Evolutionary conservation across 2,888 invertebrate species (phyloP).

Genomic region (Zaprionus bogoriensis): DNA sequence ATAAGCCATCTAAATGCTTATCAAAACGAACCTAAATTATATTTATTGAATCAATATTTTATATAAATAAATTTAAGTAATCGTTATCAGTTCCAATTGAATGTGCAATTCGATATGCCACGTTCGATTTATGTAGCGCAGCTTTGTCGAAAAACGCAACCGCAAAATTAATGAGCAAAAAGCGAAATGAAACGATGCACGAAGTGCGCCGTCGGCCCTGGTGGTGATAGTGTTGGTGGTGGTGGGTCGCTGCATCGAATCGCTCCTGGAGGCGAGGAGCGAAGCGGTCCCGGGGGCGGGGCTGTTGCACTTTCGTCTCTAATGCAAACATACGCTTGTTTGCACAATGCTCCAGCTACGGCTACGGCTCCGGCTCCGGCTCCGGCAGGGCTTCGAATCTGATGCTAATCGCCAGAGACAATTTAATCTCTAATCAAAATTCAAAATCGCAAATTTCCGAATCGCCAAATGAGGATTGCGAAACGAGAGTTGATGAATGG

Average conservation of each 20-base stretch:
- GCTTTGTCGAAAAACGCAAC: slow-evolving; percentile 39
- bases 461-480: slow-evolving; percentile 48
- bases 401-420: slow-evolving; percentile 77
- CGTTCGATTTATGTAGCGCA: slow-evolving; percentile 18
- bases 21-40: too few relatives aligned
- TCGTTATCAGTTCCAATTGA: too few relatives aligned
- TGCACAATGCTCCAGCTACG: slow-evolving; percentile 53
- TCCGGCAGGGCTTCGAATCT: slow-evolving; percentile 12
- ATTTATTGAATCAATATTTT: too few relatives aligned
- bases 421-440: slow-evolving; percentile 79
- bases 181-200: slow-evolving; percentile 69
- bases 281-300: not conserved
- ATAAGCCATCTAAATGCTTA: too few relatives aligned
- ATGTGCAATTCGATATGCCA: slow-evolving; percentile 28
- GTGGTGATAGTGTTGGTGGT: slow-evolving; percentile 16
- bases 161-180: slow-evolving; percentile 77
- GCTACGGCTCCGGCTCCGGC: slow-evolving; percentile 19
- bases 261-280: not conserved
- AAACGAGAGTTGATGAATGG: slow-evolving; percentile 38
- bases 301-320: slow-evolving; percentile 48
- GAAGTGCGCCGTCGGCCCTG: slow-evolving; percentile 52
- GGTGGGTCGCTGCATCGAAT: slow-evolving; percentile 42
- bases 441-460: slow-evolving; percentile 74
- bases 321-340: slow-evolving; percentile 78
- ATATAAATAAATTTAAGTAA: too few relatives aligned